Percentiles rank a stretch among this genome's conserved stretches.
Conservation (phyloP, 2,797 vertebrate genomes). For the Triplophysa bombifrons region DNA sequence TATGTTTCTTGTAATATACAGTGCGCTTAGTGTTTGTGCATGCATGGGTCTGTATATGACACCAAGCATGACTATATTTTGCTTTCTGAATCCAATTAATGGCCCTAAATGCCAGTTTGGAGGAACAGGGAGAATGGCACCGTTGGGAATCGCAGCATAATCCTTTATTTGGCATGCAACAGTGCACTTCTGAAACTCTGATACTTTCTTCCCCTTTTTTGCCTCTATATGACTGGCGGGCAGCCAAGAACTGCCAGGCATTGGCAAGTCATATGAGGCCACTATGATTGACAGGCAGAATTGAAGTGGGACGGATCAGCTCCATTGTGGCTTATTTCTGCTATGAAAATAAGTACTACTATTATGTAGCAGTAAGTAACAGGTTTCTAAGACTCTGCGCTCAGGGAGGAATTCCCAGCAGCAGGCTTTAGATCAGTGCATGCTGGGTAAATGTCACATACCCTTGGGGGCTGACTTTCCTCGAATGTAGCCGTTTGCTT, state of each 20-base stretch:
- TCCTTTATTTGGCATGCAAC: conserved; percentile 54
- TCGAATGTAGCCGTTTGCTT: conserved; percentile 25
- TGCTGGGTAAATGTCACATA: conserved; percentile 40
- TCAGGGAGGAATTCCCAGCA: conserved; percentile 42
- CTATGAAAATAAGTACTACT: conserved; percentile 29
- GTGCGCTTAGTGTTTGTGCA: neutral
- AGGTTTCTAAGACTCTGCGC: conserved; percentile 41
- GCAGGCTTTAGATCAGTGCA: conserved; percentile 33
- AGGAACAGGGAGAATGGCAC: conserved; percentile 39
- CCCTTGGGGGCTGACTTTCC: conserved; percentile 19
- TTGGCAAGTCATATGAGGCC: conserved; percentile 37
- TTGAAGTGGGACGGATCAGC: conserved; percentile 40
- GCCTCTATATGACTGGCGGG: conserved; percentile 17
- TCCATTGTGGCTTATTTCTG: conserved; percentile 37
- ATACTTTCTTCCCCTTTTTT: conserved; percentile 44
- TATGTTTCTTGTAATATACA: neutral
- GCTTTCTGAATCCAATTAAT: conserved; percentile 48
- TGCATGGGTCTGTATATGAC: neutral
- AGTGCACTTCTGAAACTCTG: conserved; percentile 38
- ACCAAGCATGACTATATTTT: conserved; percentile 13
- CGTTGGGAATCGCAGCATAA: conserved; percentile 43
- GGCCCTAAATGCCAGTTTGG: conserved; percentile 51
- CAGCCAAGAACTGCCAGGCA: conserved; percentile 43
- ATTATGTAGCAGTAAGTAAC: conserved; percentile 38
- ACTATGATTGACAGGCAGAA: conserved; percentile 48